Base-by-base conservation (phyloP, 2,113 vertebrate species). In the Ondatra zibethicus region DNA sequence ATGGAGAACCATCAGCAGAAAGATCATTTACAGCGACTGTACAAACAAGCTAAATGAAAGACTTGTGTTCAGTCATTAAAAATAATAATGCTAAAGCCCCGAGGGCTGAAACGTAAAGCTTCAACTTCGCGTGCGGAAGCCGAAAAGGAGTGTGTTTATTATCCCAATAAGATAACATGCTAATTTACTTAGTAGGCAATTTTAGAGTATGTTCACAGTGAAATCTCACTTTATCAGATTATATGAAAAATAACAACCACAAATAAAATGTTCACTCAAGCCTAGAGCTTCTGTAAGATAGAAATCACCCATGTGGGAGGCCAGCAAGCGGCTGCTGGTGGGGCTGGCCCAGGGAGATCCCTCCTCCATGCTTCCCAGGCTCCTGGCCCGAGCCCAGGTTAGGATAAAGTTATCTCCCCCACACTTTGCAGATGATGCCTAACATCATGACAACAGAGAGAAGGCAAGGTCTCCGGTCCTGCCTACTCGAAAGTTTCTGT, bases 391-490 rank as follows among this genome's bases (percentile, higher is more conserved):
- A 96, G 91, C 16, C 93, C 94, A 0, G 2, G 94, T 97, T 96
- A 90, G 97, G 98, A 98, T 98, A 98, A 97, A 98, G 98, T 98
- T 98, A 95, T 98, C 98, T 95, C 97, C 70, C 98, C 85, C 93
- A 89, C 95, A 97, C 98, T 98, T 98, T 98, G 98, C 95, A 98
- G 98, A 98, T 98, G 98, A 98, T 97, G 98, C 98, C 98, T 98
- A 98, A 99, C 99, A 98, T 99, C 98, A 99, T 99, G 99, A 99
- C 99, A 99, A 99, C 98, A 99, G 99, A 99, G 99, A 98, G 98
- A 98, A 98, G 97, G 98, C 98, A 98, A 99, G 99, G 99, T 99
- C 99, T 98, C 98, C 98, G 98, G 99, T 99, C 99, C 99, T 99
- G 99, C 99, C 99, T 99, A 97, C 99, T 98, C 98, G 98, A 98